A percentile compares a stretch with the other conserved stretches of the same genome.
Evolutionary conservation across 2,113 vertebrate species (phyloP).

Genomic region (Embiotoca jacksoni): DNA sequence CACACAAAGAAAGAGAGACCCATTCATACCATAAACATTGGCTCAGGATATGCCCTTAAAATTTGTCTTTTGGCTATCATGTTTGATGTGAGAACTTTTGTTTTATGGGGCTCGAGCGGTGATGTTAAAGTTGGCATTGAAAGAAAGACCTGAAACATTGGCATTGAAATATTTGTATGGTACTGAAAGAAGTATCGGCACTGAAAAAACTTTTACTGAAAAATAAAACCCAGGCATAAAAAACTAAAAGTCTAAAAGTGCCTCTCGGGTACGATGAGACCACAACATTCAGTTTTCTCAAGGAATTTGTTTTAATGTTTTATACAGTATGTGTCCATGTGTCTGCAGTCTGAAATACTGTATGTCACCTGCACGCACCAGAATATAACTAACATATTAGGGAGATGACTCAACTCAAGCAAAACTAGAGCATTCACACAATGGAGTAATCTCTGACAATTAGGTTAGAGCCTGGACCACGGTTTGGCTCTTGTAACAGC

Average conservation of each 20-base stretch:
- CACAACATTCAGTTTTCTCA: not conserved
- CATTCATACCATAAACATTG: too few relatives aligned
- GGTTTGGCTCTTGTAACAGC: slow-evolving; percentile 19
- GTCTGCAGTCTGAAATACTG: not conserved
- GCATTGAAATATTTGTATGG: too few relatives aligned
- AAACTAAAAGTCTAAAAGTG: not conserved
- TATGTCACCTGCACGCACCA: not conserved
- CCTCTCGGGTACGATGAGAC: not conserved
- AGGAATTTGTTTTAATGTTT: not conserved
- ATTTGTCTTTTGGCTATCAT: too few relatives aligned
- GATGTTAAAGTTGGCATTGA: too few relatives aligned
- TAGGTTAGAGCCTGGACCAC: slow-evolving; percentile 10
- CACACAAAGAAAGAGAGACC: too few relatives aligned
- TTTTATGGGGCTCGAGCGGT: too few relatives aligned
- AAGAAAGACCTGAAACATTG: too few relatives aligned
- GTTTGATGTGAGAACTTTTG: too few relatives aligned
- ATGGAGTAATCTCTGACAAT: slow-evolving; percentile 28
- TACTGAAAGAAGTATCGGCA: too few relatives aligned
- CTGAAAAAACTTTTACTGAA: too few relatives aligned
- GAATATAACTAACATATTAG: not conserved
- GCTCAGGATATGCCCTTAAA: too few relatives aligned
- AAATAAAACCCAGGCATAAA: too few relatives aligned
- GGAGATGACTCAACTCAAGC: not conserved
- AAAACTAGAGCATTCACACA: not conserved
- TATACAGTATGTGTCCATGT: not conserved